Conservation (phyloP, 2,797 vertebrate species). For the Apogon talboti region DNA sequence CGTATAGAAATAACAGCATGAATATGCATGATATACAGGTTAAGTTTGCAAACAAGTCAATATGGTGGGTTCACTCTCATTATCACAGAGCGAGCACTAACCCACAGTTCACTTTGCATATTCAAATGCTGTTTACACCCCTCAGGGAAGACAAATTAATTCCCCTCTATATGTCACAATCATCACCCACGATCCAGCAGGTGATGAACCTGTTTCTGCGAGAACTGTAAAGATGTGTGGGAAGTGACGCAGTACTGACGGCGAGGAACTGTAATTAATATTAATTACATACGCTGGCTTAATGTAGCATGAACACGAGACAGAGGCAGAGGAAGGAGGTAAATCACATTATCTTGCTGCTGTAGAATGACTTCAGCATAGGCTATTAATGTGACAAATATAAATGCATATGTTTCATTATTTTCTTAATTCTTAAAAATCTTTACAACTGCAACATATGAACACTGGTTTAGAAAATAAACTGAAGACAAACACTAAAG, state of each 20-base stretch:
- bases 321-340: slow-evolving; percentile 4
- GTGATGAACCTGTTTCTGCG: slow-evolving; percentile 44
- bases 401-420: slow-evolving; percentile 1
- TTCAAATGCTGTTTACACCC: slow-evolving; percentile 25
- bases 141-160: slow-evolving; percentile 19
- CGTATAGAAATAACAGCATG: slow-evolving; percentile 8
- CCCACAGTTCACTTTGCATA: slow-evolving; percentile 38
- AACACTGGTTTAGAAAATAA: too few relatives aligned
- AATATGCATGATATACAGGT: slow-evolving; percentile 1
- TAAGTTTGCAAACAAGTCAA: slow-evolving; percentile 33
- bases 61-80: slow-evolving; percentile 26
- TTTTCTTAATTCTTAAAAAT: neutral
- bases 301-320: slow-evolving; percentile 26
- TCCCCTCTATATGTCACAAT: slow-evolving; percentile 24
- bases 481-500: too few relatives aligned
- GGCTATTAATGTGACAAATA: neutral
- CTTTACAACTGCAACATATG: too few relatives aligned
- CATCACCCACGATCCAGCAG: slow-evolving; percentile 49
- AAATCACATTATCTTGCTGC: slow-evolving; percentile 13
- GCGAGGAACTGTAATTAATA: slow-evolving; percentile 65
- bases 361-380: slow-evolving; percentile 5
- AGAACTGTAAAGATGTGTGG: slow-evolving; percentile 48
- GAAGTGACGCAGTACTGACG: slow-evolving; percentile 40
- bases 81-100: slow-evolving; percentile 15
- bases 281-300: slow-evolving; percentile 62